Conservation (phyloP, 2,113 vertebrate species). For the Falcunculus frontatus region DNA sequence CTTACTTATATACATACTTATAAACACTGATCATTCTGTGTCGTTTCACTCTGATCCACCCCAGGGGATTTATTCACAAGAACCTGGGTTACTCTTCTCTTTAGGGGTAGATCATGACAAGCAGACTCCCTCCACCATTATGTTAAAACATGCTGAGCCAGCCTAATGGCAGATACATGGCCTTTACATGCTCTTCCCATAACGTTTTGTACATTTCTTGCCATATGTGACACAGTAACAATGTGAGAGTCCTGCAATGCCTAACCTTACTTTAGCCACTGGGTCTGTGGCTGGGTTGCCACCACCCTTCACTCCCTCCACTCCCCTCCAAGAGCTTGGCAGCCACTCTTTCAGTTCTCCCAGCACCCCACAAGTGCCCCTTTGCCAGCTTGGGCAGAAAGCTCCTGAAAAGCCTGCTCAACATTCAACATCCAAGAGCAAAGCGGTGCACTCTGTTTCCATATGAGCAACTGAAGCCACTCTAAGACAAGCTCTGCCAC, state of each 20-base stretch:
- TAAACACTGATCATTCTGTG: accelerated
- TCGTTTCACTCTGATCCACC: neutral
- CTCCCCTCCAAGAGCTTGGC: accelerated
- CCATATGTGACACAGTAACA: neutral
- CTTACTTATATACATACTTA: neutral
- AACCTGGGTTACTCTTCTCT: neutral
- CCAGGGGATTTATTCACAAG: neutral
- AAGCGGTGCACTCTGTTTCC: neutral
- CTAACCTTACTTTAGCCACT: neutral
- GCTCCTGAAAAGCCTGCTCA: accelerated
- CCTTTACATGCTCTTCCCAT: neutral
- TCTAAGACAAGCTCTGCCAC: neutral
- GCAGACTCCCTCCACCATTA: accelerated
- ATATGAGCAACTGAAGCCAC: accelerated
- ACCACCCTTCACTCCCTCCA: neutral
- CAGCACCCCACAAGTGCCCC: accelerated
- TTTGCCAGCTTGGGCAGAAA: neutral
- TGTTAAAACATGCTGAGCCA: neutral
- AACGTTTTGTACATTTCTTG: neutral
- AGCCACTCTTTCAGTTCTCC: too few species aligned
- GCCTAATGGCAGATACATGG: neutral
- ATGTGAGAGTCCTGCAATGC: neutral
- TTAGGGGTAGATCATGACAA: neutral
- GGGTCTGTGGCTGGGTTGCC: neutral
- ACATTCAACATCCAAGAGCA: neutral